phyloP scores from a whole-genome alignment of 2,888 invertebrate genomes.

The Drosophila longiperda region DNA sequence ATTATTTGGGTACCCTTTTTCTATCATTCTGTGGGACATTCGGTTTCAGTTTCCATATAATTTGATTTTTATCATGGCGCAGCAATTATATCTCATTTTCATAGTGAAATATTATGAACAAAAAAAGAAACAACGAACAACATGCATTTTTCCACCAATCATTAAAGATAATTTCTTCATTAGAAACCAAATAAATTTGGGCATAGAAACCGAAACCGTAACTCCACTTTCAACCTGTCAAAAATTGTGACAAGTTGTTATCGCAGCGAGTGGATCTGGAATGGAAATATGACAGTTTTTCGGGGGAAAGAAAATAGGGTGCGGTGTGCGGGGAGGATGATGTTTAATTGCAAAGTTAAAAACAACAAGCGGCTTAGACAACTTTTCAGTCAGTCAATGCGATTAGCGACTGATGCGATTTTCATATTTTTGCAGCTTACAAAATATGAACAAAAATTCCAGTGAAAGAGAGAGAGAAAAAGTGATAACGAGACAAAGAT shows the following conservation, averaged over 20 bases:
- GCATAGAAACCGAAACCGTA: constrained; percentile 15
- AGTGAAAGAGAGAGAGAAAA: constrained; percentile 36
- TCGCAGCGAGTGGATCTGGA: constrained; percentile 51
- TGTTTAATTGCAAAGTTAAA: constrained; percentile 77
- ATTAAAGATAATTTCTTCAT: constrained; percentile 79
- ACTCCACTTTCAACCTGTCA: constrained; percentile 59
- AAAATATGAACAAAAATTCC: constrained; percentile 48
- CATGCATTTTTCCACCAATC: constrained; percentile 61
- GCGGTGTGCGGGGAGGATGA: constrained; percentile 38
- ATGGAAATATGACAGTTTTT: constrained; percentile 55
- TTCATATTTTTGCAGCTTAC: constrained; percentile 52
- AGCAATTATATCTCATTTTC: constrained; percentile 72
- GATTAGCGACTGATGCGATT: constrained; percentile 63
- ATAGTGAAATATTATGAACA: constrained; percentile 37
- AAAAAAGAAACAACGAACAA: constrained; percentile 8
- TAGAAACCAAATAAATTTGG: constrained; percentile 51
- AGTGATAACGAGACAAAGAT: constrained; percentile 63
- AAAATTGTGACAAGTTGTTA: constrained; percentile 73
- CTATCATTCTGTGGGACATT: constrained; percentile 14
- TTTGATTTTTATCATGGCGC: constrained; percentile 70
- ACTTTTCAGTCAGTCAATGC: constrained; percentile 74
- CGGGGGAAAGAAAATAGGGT: constrained; percentile 46
- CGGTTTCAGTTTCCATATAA: constrained; percentile 76
- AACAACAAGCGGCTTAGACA: constrained; percentile 74
- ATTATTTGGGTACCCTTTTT: constrained; percentile 57